Evolutionary conservation across 2,888 invertebrate species (phyloP).

Genomic region (Peribatodes rhomboidaria): DNA sequence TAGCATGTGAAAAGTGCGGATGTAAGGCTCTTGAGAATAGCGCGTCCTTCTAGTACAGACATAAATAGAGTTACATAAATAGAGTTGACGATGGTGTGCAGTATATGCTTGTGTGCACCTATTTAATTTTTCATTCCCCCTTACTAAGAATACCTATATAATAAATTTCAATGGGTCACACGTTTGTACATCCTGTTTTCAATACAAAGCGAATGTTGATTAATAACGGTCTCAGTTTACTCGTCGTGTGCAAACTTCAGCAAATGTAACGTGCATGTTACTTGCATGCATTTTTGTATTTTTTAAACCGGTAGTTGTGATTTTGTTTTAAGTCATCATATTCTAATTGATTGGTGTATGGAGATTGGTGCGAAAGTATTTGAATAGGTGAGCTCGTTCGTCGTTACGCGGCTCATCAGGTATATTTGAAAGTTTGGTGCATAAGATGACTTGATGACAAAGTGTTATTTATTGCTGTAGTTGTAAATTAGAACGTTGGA

Average conservation of each 20-base stretch:
- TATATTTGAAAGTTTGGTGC: slow-evolving; percentile 21
- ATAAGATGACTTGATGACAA: slow-evolving; percentile 5
- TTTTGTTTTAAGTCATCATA: slow-evolving; percentile 7
- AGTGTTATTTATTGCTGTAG: slow-evolving; percentile 1
- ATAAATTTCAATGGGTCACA: slow-evolving; percentile 32
- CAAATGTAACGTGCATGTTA: slow-evolving; percentile 20
- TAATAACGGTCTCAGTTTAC: slow-evolving; percentile 54
- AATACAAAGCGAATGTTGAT: slow-evolving; percentile 56
- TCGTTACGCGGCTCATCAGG: slow-evolving; percentile 16
- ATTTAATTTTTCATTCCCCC: no score
- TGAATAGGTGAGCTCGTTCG: slow-evolving; percentile 16
- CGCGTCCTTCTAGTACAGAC: no score
- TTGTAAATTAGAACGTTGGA: neutral
- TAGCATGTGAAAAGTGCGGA: no score
- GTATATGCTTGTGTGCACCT: no score
- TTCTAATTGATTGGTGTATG: slow-evolving; percentile 14
- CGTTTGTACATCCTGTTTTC: slow-evolving; percentile 53
- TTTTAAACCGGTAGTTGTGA: neutral
- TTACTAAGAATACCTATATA: no score
- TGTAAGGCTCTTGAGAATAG: no score
- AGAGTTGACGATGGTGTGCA: no score
- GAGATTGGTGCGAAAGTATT: slow-evolving; percentile 11
- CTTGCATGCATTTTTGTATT: neutral
- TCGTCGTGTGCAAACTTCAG: slow-evolving; percentile 45
- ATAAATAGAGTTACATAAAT: no score